A percentile compares a stretch with the other conserved stretches of the same genome.
Evolutionary conservation across 2,797 vertebrate genomes (phyloP).

Genomic region (Micromesistius poutassou): DNA sequence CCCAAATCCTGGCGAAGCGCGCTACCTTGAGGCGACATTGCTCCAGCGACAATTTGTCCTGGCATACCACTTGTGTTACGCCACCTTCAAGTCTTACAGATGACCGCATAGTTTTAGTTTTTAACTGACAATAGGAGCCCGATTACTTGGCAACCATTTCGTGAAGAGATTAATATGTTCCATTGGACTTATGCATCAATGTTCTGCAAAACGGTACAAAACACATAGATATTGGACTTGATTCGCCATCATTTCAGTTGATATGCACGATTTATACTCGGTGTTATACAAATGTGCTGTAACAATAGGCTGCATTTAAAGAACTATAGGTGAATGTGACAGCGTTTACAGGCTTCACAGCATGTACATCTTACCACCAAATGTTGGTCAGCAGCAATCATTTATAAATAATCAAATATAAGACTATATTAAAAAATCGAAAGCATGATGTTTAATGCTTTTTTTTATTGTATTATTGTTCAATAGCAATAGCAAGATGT

Average conservation of each 20-base stretch:
- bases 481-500: no score
- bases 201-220: no score
- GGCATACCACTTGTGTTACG: not conserved
- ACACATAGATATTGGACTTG: no score
- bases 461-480: no score
- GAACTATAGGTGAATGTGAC: not conserved
- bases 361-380: constrained; percentile 58
- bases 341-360: not conserved
- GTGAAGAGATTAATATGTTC: no score
- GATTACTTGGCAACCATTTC: no score
- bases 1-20: constrained; percentile 32
- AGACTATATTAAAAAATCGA: not conserved
- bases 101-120: no score
- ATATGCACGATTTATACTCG: no score
- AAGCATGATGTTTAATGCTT: not conserved
- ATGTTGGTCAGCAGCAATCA: constrained; percentile 58
- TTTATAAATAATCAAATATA: constrained; percentile 9
- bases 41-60: not conserved
- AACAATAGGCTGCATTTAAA: not conserved
- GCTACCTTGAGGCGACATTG: constrained; percentile 58
- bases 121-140: no score
- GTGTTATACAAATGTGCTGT: not conserved
- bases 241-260: no score
- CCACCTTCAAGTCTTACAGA: not conserved
- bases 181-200: no score